Conservation (phyloP, 2,888 invertebrate genomes). For the Gastracanthus pulcherrimus region DNA sequence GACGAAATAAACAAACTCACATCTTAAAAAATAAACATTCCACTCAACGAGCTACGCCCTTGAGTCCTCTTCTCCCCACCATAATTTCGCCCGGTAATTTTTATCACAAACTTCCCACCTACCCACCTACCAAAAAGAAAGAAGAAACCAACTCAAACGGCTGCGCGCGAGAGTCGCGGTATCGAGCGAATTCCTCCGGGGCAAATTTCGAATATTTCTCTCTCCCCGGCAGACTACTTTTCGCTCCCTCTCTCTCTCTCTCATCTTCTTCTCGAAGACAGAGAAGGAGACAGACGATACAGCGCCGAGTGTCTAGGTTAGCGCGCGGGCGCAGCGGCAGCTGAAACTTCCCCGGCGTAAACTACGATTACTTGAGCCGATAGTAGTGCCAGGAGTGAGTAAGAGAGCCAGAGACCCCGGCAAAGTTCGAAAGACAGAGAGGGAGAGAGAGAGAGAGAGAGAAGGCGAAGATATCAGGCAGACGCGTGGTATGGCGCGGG, state of each 20-base stretch:
- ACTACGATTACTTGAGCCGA: conserved; percentile 31
- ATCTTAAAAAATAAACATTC: too few species aligned
- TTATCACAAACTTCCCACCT: neutral
- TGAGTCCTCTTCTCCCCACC: too few species aligned
- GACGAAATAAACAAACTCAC: too few species aligned
- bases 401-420: neutral
- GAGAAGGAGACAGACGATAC: neutral
- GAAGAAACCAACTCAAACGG: neutral
- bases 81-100: too few species aligned
- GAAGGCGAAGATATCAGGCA: conserved; percentile 34
- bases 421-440: neutral
- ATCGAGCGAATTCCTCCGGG: conserved; percentile 9
- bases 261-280: neutral
- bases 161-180: neutral
- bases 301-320: neutral
- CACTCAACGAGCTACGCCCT: too few species aligned
- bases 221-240: neutral
- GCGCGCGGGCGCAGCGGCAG: neutral
- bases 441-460: neutral
- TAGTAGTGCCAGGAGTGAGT: neutral
- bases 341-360: conserved; percentile 27
- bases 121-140: too few species aligned
- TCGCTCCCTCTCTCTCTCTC: neutral
- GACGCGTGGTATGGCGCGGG: conserved; percentile 32
- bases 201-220: conserved; percentile 27